phyloP scores from a whole-genome alignment of 2,797 vertebrate species.

The Phataginus tricuspis region DNA sequence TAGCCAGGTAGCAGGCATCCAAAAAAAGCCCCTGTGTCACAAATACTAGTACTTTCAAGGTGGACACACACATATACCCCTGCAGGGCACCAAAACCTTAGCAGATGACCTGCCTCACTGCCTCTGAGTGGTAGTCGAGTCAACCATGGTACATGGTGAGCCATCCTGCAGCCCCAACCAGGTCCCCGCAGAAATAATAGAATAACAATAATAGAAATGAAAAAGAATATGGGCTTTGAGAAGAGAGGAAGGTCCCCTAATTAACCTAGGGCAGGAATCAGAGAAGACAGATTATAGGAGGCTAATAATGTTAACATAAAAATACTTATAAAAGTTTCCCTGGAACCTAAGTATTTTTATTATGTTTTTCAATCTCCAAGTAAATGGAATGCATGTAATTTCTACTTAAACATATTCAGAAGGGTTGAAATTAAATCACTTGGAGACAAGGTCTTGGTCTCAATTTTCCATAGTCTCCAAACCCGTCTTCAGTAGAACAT shows the following conservation, averaged over 20 bases:
- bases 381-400: constrained; percentile 13
- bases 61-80: neutral
- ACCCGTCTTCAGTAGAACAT: neutral
- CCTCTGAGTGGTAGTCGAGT: neutral
- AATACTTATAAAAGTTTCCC: neutral
- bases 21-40: neutral
- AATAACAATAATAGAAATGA: neutral
- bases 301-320: neutral
- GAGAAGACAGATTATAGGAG: neutral
- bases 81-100: neutral
- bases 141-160: neutral
- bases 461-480: neutral
- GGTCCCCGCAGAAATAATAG: neutral
- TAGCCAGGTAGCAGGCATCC: neutral
- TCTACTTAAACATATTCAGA: neutral
- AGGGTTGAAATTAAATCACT: constrained; percentile 10
- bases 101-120: neutral
- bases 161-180: neutral
- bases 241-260: neutral
- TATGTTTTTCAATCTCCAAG: constrained; percentile 3
- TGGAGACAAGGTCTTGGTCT: neutral
- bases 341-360: neutral
- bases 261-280: neutral
- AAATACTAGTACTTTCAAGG: neutral
- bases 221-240: neutral